Evolutionary conservation across 2,797 vertebrate species (phyloP).

Genomic region (Mallotus villosus): DNA sequence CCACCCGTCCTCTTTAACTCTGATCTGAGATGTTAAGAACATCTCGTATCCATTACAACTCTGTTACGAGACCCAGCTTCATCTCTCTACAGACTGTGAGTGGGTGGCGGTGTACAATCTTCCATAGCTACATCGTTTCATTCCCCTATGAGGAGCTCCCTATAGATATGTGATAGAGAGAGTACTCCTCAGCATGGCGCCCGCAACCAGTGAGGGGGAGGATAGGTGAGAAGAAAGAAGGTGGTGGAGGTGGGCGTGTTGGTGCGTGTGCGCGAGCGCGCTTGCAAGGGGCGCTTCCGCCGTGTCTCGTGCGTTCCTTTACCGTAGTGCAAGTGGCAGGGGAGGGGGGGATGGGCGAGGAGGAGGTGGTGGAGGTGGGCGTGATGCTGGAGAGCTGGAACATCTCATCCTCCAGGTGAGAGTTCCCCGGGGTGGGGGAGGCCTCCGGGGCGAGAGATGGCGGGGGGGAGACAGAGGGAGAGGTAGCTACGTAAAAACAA

Average conservation of each 20-base stretch:
- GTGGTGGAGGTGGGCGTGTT: conserved; percentile 76
- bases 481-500: not conserved
- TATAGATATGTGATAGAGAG: no score
- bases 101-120: not conserved
- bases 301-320: conserved; percentile 77
- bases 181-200: conserved; percentile 76
- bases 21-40: not conserved
- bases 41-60: not conserved
- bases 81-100: not conserved
- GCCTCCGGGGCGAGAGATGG: conserved; percentile 67
- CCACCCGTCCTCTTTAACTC: not conserved
- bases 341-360: conserved; percentile 91
- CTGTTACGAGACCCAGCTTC: not conserved
- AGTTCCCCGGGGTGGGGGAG: conserved; percentile 88
- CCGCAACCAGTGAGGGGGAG: conserved; percentile 86
- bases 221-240: conserved; percentile 19
- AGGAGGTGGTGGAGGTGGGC: conserved; percentile 93
- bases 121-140: no score
- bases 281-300: conserved; percentile 48
- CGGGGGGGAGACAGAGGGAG: conserved; percentile 11
- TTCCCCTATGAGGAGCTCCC: no score
- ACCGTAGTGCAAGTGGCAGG: conserved; percentile 88
- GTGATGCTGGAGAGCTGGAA: conserved; percentile 94
- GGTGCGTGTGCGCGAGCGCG: conserved; percentile 79
- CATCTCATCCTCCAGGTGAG: conserved; percentile 90